Base-by-base conservation (phyloP, 2,888 invertebrate genomes). In the Therioaphis trifolii region DNA sequence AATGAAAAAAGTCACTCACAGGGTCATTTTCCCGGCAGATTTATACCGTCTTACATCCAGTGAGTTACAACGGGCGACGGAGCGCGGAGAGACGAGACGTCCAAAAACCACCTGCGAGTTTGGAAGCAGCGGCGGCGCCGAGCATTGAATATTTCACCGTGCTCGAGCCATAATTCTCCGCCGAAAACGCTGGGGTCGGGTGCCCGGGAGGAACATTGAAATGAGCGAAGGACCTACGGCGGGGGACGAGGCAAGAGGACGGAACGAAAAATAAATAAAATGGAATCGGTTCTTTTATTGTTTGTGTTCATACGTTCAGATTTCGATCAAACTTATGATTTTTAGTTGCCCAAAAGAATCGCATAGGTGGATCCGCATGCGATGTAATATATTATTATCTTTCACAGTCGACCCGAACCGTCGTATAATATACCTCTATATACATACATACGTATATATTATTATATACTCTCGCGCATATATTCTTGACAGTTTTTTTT, bases 11-110 rank as follows among this genome's bases (percentile, higher is more conserved):
- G 35, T 66, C 49, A 21, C 35, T 35, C 29, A 29, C 21, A 49
- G 76, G 63, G 46, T 27, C 29, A 35, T 71, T 72, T 82, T 63
- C 63, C 35, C 21, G 72, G 72, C 63, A 82, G 72, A 82, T 82
- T 82, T 82, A 82, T 82, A 35, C 72, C 46, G 72, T 52, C 72
- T 74, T 74, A 61, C 71, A 79, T 80, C 63, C 29, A 74, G 21
- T 55, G 40, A 15, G 55, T 18, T 18, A 15, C 18, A 15, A 11
- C 27, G 1, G 43, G 11, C 21, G 7, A n/a, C n/a, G 29, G 58
- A n/a, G 21, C 12, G 11, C 14, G 7, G 52, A 24, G 4, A 55
- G 21, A 43, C 46, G 27, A 15, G n/a, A 71, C 55, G 79, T 80
- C 71, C n/a, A 49, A 77, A 76, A 77, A 78, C 66, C 52, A n/a